Base-by-base conservation (phyloP, 2,113 vertebrate species). In the Mesoclemmys tuberculata region DNA sequence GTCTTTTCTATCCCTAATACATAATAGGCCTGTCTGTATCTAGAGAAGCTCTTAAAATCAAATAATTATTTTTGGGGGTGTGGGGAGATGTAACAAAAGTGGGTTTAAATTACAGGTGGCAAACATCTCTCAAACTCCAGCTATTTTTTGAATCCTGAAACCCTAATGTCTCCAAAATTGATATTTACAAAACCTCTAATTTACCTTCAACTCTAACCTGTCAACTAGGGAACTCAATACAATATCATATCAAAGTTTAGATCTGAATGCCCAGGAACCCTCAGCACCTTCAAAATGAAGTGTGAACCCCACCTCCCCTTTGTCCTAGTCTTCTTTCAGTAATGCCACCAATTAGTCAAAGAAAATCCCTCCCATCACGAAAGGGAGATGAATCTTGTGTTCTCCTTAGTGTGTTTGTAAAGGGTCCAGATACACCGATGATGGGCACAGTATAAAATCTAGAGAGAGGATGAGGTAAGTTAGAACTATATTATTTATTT, bases 401-500 rank as follows among this genome's bases (percentile, higher is more conserved):
- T 77, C 0, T 10, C 61, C n/a, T 75, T 38, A 16, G 2, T 13
- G 0, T 1, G 1, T 5, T 35, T 35, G 0, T 56, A 0, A 44
- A 1, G 38, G 58, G 1, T 78, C 52, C 41, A 51, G 82, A 31
- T 49, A 68, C 16, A 79, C 49, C 1, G 5, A 1, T 8, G 9
- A 74, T 41, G 31, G 56, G 13, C 56, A 12, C 27, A 14, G 12
- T 58, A 14, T 35, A 35, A 64, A 18, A 35, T 18, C 14, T 64
- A 64, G n/a, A 44, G 52, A 31, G 61, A 78, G 51, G 31, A 29
- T 24, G 75, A n/a, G 27, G 1, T 0, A 4, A 21, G 2, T 6
- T 54, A 22, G 6, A 49, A 0, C 0, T 0, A 8, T 7, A 1
- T 48, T 71, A 27, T 16, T 58, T 27, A 16, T 0, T 0, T 0